phyloP scores from a whole-genome alignment of 2,797 vertebrate genomes.

The Xiphorhynchus erythropygius region DNA sequence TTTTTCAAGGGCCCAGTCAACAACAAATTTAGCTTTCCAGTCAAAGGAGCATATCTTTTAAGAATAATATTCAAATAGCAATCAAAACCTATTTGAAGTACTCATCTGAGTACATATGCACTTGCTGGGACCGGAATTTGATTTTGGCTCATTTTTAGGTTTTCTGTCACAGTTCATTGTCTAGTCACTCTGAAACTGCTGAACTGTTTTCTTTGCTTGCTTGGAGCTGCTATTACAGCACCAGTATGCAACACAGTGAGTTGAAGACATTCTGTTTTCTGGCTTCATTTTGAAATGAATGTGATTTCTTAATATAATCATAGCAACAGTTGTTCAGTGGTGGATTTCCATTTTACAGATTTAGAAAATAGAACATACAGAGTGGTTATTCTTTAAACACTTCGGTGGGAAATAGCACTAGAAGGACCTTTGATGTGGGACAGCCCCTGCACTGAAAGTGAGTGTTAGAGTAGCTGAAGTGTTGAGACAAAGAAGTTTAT shows the following conservation, averaged over 20 bases:
- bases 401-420: neutral
- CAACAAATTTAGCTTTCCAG: neutral
- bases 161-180: neutral
- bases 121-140: neutral
- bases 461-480: neutral
- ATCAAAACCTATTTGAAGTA: neutral
- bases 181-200: neutral
- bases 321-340: neutral
- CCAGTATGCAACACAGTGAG: neutral
- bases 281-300: neutral
- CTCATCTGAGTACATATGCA: neutral
- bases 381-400: neutral
- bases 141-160: neutral
- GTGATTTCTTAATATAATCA: neutral
- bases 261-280: neutral
- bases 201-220: neutral
- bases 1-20: neutral
- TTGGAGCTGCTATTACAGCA: neutral
- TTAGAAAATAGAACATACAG: neutral
- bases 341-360: neutral
- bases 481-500: neutral
- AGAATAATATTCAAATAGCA: neutral
- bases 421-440: neutral
- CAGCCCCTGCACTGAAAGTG: neutral
- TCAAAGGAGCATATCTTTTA: neutral